Evolutionary conservation across 2,888 invertebrate genomes (phyloP).

Genomic region (Epinotia ramella): DNA sequence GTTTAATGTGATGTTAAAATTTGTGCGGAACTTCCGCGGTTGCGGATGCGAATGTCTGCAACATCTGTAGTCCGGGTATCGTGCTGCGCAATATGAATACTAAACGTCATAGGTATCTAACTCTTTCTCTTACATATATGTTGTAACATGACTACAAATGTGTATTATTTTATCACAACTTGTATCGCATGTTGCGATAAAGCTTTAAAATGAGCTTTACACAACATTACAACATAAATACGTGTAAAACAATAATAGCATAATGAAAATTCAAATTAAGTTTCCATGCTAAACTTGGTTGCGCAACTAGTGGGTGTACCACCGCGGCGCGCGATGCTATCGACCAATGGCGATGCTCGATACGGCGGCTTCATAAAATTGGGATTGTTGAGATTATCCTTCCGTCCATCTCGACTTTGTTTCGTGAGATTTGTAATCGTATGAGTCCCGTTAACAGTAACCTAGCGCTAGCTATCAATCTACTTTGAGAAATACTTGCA

Average conservation of each 20-base stretch:
- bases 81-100: neutral
- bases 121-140: neutral
- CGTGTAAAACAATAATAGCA: conserved; percentile 11
- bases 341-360: conserved; percentile 35
- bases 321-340: conserved; percentile 32
- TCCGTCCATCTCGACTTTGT: conserved; percentile 32
- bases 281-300: neutral
- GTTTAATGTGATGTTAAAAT: too few species aligned
- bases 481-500: neutral
- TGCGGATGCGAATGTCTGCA: too few species aligned
- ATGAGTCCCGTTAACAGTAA: conserved; percentile 9
- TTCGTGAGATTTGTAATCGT: conserved; percentile 43
- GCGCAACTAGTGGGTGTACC: conserved; percentile 33
- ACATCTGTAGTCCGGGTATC: neutral
- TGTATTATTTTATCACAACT: neutral
- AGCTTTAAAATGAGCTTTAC: neutral
- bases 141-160: neutral
- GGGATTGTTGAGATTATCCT: conserved; percentile 40
- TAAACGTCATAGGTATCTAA: too few species aligned
- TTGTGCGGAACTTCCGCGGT: too few species aligned
- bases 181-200: neutral
- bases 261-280: conserved; percentile 14
- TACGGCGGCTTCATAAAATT: conserved; percentile 42
- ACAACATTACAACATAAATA: neutral
- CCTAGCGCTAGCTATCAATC: neutral